phyloP scores from a whole-genome alignment of 2,797 vertebrate species.

The Okamejei kenojei region DNA sequence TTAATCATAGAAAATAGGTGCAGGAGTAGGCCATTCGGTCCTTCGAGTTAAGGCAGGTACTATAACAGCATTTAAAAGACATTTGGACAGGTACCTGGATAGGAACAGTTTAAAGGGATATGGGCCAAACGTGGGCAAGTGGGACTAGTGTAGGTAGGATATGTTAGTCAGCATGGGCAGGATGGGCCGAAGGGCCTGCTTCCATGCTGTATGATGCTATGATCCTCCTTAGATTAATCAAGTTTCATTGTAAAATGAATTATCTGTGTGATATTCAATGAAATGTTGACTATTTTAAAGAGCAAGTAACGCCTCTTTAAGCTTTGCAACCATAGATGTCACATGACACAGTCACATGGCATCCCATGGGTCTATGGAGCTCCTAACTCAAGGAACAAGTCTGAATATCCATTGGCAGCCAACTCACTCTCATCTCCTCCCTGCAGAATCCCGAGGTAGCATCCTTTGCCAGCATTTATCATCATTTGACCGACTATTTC shows the following conservation, averaged over 20 bases:
- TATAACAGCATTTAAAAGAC: too few species aligned
- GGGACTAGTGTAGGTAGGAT: too few species aligned
- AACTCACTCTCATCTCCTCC: background rate
- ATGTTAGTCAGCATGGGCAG: background rate
- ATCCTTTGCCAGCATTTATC: too few species aligned
- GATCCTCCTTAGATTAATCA: background rate
- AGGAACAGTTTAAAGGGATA: too few species aligned
- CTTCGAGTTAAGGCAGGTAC: too few species aligned
- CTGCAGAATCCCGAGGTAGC: too few species aligned
- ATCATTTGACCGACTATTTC: too few species aligned
- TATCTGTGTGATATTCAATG: background rate
- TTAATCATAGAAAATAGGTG: too few species aligned
- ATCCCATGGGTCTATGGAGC: background rate
- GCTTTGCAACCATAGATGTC: background rate
- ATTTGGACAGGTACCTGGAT: too few species aligned
- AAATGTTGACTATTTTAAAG: background rate
- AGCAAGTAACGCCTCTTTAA: background rate
- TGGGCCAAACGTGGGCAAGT: too few species aligned
- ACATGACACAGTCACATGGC: background rate
- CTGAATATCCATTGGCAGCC: background rate
- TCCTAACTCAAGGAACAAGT: background rate
- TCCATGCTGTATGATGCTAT: background rate
- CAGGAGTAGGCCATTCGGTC: too few species aligned
- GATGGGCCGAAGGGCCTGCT: background rate
- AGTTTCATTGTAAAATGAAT: background rate